phyloP scores from a whole-genome alignment of 1,140 invertebrate species.

The Zaprionus kolodkinae region DNA sequence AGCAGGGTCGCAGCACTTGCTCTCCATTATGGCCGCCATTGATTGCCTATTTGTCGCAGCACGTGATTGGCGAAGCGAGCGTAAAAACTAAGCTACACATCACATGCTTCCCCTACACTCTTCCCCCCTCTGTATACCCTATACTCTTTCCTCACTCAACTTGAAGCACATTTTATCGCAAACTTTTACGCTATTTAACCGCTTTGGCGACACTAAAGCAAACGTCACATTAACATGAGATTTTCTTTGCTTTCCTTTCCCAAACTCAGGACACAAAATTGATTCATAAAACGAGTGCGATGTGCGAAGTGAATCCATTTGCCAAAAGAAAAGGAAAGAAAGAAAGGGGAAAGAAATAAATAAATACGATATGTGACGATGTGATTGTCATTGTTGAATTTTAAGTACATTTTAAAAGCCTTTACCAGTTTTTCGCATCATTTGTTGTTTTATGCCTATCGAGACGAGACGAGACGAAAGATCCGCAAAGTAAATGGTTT shows the following conservation, averaged over 20 bases:
- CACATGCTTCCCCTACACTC: not conserved
- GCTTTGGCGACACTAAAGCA: conserved; percentile 71
- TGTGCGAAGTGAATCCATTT: conserved; percentile 32
- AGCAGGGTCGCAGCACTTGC: conserved; percentile 9
- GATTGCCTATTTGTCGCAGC: conserved; percentile 59
- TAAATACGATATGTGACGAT: conserved; percentile 58
- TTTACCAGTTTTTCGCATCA: conserved; percentile 80
- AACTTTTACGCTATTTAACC: conserved; percentile 81
- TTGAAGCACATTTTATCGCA: conserved; percentile 58
- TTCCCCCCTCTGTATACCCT: not conserved
- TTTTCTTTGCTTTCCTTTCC: not conserved
- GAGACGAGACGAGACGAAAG: conserved; percentile 14
- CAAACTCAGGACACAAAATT: conserved; percentile 39
- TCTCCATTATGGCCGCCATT: conserved; percentile 62
- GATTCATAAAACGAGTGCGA: conserved; percentile 66
- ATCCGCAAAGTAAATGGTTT: conserved; percentile 73
- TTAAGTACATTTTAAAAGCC: conserved; percentile 81
- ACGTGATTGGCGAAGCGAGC: conserved; percentile 64
- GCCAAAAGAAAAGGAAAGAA: conserved; percentile 2
- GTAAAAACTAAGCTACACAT: conserved; percentile 56
- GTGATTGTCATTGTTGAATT: conserved; percentile 73
- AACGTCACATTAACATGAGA: conserved; percentile 59
- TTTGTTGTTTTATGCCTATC: conserved; percentile 71
- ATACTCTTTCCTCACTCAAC: conserved; percentile 1
- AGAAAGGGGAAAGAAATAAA: conserved; percentile 33